A percentile compares a stretch with the other conserved stretches of the same genome.
phyloP scores from a whole-genome alignment of 2,888 invertebrate genomes.

The Argyra leucocephala region DNA sequence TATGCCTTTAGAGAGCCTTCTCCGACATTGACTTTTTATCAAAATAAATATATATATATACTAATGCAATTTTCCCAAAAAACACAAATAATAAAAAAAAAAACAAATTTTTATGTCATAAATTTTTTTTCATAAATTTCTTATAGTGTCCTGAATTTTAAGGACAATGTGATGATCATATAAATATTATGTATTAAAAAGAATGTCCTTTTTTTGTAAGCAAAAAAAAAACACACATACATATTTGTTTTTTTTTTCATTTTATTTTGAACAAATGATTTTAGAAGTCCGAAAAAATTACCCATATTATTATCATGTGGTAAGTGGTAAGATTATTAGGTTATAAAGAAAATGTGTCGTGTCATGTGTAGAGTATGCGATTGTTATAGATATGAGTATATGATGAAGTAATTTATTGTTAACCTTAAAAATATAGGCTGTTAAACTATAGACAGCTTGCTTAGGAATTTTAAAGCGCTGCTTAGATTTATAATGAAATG shows the following conservation, averaged over 20 bases:
- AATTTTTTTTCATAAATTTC: neutral
- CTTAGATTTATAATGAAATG: no score
- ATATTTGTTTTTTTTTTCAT: neutral
- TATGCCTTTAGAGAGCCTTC: constrained; percentile 6
- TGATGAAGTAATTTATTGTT: no score
- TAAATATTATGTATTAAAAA: neutral
- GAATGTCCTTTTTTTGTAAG: neutral
- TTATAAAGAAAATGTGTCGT: neutral
- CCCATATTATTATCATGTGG: constrained; percentile 3
- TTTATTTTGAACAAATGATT: neutral
- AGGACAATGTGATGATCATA: neutral
- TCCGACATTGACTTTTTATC: neutral
- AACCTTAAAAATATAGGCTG: no score
- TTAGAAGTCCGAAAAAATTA: neutral
- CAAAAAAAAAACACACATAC: neutral
- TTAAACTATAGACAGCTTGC: no score
- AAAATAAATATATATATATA: neutral
- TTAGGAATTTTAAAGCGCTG: no score
- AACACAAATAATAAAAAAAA: no score
- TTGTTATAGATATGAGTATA: no score
- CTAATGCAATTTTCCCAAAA: neutral
- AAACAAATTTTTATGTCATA: no score
- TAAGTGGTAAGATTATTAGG: neutral
- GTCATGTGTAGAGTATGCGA: neutral
- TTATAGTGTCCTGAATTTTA: neutral